Base-by-base conservation (phyloP, 2,113 vertebrate species). In the Sander vitreus region DNA sequence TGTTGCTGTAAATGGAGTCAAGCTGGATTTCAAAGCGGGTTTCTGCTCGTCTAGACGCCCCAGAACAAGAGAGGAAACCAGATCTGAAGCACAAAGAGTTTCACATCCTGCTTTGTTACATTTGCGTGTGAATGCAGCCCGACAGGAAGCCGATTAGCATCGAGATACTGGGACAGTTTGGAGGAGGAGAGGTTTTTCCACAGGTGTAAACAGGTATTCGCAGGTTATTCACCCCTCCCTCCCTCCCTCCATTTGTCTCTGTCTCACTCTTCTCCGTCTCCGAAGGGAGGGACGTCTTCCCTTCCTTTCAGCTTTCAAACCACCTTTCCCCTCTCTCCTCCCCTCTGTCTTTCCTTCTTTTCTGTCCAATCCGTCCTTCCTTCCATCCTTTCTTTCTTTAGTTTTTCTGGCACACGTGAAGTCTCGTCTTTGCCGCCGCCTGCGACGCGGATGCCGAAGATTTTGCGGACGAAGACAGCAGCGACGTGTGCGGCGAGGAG, bases 371-470 rank as follows among this genome's bases (percentile, higher is more conserved):
- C 47, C n/a, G 0, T 45, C 45, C 6, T 18, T 8, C 1, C 36
- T 5, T 45, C 45, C 6, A 15, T 8, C 1, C 36, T 0, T 30
- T 10, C 36, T 39, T 39, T 39, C 36, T 39, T 21, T 96, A 97
- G 88, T 95, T 91, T 73, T 94, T 96, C 90, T 97, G 97, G 84
- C 97, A 99, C 78, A 97, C 94, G 0, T 98, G 97, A 64, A 99
- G 97, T 89, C 97, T 96, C 14, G 95, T 95, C 93, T 97, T 97
- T 21, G 95, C 95, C 76, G 94, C 96, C 6, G 94, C 36, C 36
- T 39, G 36, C 36, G 8, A 10, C 36, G 36, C 0, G 1, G 36
- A 33, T 6, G 33, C 1, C 33, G 33, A 2, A 39, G 65, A n/a
- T 95, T 78, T 72, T 3, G 95, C 92, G 19, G 95, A 94, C 0